Base-by-base conservation (phyloP, 2,797 vertebrate genomes). In the Morelia viridis region DNA sequence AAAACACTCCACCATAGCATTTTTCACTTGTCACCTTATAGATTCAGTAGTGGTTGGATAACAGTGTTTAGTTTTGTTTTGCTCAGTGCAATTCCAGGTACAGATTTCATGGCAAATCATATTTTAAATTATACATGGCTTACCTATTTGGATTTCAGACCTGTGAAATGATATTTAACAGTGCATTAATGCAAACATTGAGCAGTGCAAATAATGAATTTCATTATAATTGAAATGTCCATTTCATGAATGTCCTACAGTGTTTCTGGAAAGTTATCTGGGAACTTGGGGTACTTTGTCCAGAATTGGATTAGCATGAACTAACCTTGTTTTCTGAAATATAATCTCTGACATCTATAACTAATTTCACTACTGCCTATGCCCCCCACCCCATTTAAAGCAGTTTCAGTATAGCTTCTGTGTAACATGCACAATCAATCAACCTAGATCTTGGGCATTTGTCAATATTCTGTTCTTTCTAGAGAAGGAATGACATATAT, bases 341-440 rank as follows among this genome's bases (percentile, higher is more conserved):
- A 58, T 0, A 93, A 0, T 22, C 1, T 91, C 91, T 93, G 15
- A 6, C 1, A 92, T 92, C 95, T 93, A 12, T 89, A 84, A 4
- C 17, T 13, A 53, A 58, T 94, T 92, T 95, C 85, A 91, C 0
- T 76, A 28, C 11, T 61, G 90, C 58, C n/a, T 94, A 93, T 94
- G 89, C 88, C 60, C 31, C 94, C 92, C 94, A 91, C 92, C 35
- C 13, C 46, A 17, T 22, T 7, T 61, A 83, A 90, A 91, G 83
- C 68, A 19, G 0, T 96, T 96, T 94, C 8, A 91, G 87, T 94
- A 56, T 12, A 92, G 60, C 9, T 89, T 90, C 2, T 1, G 90
- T 65, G 71, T 28, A 87, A 92, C 1, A 58, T 0, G 91, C 41
- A 92, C 96, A 96, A 92, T 95, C 94, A 92, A 94, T 93, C 91